phyloP scores from a whole-genome alignment of 64 coral and sea anemone genomes.

The Pocillopora damicornis region DNA sequence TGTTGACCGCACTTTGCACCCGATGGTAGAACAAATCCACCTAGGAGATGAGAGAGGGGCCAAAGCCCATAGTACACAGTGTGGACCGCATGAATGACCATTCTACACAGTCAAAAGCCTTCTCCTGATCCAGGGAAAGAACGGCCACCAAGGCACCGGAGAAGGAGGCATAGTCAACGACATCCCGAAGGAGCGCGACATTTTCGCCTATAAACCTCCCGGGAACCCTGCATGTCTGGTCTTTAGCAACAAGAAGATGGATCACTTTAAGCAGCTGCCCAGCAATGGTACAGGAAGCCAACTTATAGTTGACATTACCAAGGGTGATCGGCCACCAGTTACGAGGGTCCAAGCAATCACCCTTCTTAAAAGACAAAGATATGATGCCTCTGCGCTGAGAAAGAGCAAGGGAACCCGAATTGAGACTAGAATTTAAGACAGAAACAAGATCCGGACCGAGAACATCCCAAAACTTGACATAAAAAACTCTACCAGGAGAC shows the following conservation, averaged over 20 bases:
- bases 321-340: constrained; percentile 57
- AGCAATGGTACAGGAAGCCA: constrained; percentile 46
- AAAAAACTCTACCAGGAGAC: constrained; percentile 58
- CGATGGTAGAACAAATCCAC: constrained; percentile 21
- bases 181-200: constrained; percentile 18
- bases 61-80: constrained; percentile 24
- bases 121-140: constrained; percentile 12
- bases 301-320: constrained; percentile 39
- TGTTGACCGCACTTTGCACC: background rate
- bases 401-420: background rate
- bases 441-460: constrained; percentile 31
- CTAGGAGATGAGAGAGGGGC: constrained; percentile 19
- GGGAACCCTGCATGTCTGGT: constrained; percentile 35
- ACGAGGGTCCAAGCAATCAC: constrained; percentile 10
- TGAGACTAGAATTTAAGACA: background rate
- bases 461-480: constrained; percentile 23
- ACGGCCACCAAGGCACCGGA: background rate
- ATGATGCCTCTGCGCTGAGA: constrained; percentile 50
- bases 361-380: constrained; percentile 15
- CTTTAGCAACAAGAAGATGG: constrained; percentile 9
- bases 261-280: constrained; percentile 32
- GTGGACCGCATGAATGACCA: constrained; percentile 11
- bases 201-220: constrained; percentile 42
- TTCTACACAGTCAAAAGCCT: constrained; percentile 54
- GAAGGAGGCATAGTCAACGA: background rate